Conservation (phyloP, 1,140 invertebrate genomes). For the Bombus vancouverensis region DNA sequence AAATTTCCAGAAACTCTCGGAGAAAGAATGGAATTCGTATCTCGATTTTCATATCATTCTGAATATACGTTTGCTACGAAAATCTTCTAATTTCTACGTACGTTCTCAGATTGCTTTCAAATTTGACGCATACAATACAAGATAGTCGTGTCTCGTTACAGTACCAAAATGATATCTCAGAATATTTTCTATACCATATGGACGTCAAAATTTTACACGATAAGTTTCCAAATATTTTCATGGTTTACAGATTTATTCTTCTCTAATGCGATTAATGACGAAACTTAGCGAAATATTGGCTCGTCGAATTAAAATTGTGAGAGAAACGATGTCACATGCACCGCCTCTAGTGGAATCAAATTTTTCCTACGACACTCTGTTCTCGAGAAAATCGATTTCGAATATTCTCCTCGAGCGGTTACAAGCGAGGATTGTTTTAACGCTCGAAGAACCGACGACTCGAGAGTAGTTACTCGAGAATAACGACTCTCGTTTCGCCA, state of each 20-base stretch:
- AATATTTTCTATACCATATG: no score
- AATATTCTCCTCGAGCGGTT: background rate
- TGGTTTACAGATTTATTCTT: background rate
- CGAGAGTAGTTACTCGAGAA: background rate
- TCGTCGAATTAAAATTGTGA: background rate
- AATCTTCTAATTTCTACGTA: no score
- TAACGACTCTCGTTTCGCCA: background rate
- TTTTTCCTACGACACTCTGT: background rate
- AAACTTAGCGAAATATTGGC: no score
- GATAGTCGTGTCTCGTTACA: no score
- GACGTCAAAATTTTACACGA: no score
- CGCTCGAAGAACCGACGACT: background rate
- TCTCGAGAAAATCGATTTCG: background rate
- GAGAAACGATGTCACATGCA: no score
- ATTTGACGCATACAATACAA: no score
- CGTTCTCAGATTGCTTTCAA: no score
- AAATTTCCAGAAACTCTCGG: background rate
- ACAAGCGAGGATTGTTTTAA: background rate
- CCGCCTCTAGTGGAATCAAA: no score
- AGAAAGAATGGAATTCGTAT: background rate
- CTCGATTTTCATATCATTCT: background rate
- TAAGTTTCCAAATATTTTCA: no score
- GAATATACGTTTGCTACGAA: no score
- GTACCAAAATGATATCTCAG: no score
- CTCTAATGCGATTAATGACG: background rate